Base-by-base conservation (phyloP, 2,888 invertebrate species). In the Lysandra bellargus region DNA sequence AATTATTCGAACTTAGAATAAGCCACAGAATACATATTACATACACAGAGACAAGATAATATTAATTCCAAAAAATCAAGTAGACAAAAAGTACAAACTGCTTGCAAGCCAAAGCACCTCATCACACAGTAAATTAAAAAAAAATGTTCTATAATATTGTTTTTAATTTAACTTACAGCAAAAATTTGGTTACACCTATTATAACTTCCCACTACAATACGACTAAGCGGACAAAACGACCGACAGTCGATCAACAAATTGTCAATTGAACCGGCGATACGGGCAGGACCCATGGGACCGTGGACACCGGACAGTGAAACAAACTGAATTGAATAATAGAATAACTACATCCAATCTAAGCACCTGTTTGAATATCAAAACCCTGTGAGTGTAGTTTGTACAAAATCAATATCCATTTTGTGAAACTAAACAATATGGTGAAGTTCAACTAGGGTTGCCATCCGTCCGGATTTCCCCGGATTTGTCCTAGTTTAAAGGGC, bases 191-290 rank as follows among this genome's bases (percentile, higher is more conserved):
- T 17, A 61, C 23, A 23, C 1, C 64, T 3, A 23, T 23, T 23
- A n/a, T 23, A 60, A 5, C 60, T 30, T 12, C 1, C 33, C 12
- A 37, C 33, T 69, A 37, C 83, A 86, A 86, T 87, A 85, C 84
- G 85, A 82, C 85, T 83, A 84, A 87, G 88, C 86, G 85, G 86
- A 79, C 79, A 80, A 82, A 86, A 87, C 84, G 84, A 84, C 85
- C 85, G 85, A 84, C 81, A 83, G 82, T 87, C 84, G 84, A 84
- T 86, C 86, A 85, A 85, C 86, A 84, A 85, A 89, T 86, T 86
- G 85, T 88, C 86, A 85, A 90, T 91, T 88, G 89, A 90, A 90
- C 90, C 85, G 87, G 85, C 85, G 76, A 53, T 33, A 53, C 76
- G 76, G 76, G 49, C 17, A 30, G 82, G 87, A 86, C 84, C 79